Percentiles rank a stretch among this genome's conserved stretches.
phyloP scores from a whole-genome alignment of 1,140 invertebrate species.

The Ips nitidus region DNA sequence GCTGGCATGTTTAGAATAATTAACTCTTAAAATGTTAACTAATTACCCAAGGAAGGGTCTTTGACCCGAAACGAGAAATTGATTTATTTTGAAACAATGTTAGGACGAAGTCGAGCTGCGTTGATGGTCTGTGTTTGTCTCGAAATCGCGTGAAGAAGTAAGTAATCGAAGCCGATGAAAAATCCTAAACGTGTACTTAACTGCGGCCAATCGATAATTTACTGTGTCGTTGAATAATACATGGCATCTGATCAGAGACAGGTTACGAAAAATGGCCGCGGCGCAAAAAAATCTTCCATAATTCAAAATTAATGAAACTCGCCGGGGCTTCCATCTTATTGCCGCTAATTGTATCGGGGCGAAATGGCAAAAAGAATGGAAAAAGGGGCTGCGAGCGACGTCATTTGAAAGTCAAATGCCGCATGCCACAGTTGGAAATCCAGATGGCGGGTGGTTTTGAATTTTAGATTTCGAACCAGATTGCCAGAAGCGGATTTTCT shows the following conservation, averaged over 20 bases:
- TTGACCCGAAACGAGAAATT: slow-evolving; percentile 23
- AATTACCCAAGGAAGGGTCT: slow-evolving; percentile 18
- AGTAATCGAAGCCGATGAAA: background rate
- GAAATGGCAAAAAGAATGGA: background rate
- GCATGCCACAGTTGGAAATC: background rate
- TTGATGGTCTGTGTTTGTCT: too few relatives aligned
- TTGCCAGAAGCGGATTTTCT: too few relatives aligned
- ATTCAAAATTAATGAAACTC: slow-evolving; percentile 16
- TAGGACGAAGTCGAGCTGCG: background rate
- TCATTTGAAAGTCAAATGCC: slow-evolving; percentile 2
- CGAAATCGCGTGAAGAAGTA: background rate
- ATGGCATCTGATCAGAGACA: slow-evolving; percentile 6
- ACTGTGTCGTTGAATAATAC: slow-evolving; percentile 8
- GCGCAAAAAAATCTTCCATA: slow-evolving; percentile 8
- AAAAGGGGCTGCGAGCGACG: background rate
- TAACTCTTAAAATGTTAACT: slow-evolving; percentile 29
- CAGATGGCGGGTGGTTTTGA: background rate
- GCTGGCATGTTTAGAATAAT: slow-evolving; percentile 7
- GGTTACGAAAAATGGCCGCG: slow-evolving; percentile 2
- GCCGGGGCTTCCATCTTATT: slow-evolving; percentile 13
- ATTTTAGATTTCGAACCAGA: too few relatives aligned
- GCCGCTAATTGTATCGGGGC: slow-evolving; percentile 6
- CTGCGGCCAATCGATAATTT: slow-evolving; percentile 6
- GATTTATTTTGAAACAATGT: slow-evolving; percentile 23
- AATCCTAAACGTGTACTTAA: slow-evolving; percentile 5